Base-by-base conservation (phyloP, 2,797 vertebrate species). In the Caiman crocodilus region DNA sequence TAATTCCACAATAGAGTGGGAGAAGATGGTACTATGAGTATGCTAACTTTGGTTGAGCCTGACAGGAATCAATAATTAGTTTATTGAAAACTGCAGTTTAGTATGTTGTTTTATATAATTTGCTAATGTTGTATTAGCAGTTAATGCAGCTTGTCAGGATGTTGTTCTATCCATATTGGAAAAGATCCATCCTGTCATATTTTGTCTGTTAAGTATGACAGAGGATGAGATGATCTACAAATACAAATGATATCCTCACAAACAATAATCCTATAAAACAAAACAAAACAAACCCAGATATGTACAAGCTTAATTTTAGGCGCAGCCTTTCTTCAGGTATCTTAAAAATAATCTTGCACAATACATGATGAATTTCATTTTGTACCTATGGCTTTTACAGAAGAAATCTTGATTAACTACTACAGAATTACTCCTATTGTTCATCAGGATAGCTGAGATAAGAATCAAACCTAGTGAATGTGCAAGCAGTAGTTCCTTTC, bases 71-170 rank as follows among this genome's bases (percentile, higher is more conserved):
- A 9, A 4, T 74, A 73, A 56, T 81, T 93, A 79, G 63, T 6
- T 63, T 58, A 14, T 85, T 90, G 82, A 69, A 63, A 76, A 73
- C 20, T 42, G 56, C 89, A 80, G 67, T 71, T 90, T 57, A 79
- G 3, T 63, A 57, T 77, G 42, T 84, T 21, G 42, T 91, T 14
- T 89, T 30, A 84, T 85, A 94, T 94, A 93, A 89, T 89, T 95
- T 82, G 60, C 11, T 88, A 84, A 89, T 86, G 76, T 59, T 87
- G 8, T 65, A 87, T 82, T 91, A 74, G 90, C 95, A 92, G 77
- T 79, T 76, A 76, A 89, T 87, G 14, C 64, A 89, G 85, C 76
- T 92, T 94, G n/a, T 91, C 75, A 91, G 35, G 17, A 50, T 25
- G 56, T 85, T 84, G 89, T 64, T 92, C 60, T 80, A 88, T 90